A percentile compares a stretch with the other conserved stretches of the same genome.
phyloP scores from a whole-genome alignment of 1,140 invertebrate genomes.

The Sitobion miscanthi region DNA sequence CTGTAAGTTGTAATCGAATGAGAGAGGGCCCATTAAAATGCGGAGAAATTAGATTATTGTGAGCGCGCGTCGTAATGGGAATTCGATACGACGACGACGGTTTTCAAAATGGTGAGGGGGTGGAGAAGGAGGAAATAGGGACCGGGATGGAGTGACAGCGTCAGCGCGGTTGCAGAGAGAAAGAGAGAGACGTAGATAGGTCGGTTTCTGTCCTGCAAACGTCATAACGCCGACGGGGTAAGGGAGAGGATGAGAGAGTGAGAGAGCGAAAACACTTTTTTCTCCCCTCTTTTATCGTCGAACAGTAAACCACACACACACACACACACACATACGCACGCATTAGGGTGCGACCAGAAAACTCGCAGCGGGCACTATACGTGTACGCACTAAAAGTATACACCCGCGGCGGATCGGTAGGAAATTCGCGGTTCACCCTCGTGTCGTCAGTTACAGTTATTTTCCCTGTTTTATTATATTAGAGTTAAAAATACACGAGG shows the following conservation, averaged over 20 bases:
- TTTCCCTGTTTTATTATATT: not conserved
- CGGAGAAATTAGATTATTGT: slow-evolving; percentile 35
- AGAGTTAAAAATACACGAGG: not conserved
- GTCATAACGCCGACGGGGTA: not conserved
- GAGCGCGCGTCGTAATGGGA: slow-evolving; percentile 14
- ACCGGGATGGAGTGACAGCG: not conserved
- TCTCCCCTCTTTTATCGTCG: slow-evolving; percentile 17
- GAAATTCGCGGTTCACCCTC: slow-evolving; percentile 18
- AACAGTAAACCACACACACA: not conserved
- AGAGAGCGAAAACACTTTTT: not conserved
- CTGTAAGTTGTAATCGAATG: slow-evolving; percentile 29
- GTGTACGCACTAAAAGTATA: not conserved
- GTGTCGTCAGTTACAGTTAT: slow-evolving; percentile 24
- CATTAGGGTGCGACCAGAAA: not conserved
- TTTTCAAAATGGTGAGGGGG: not conserved
- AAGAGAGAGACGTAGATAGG: not conserved
- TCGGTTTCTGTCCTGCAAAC: slow-evolving; percentile 6
- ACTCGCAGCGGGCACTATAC: not conserved
- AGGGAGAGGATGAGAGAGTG: not conserved
- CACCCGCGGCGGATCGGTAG: not conserved
- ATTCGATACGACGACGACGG: slow-evolving; percentile 28
- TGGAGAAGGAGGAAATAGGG: not conserved
- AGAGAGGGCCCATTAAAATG: not conserved
- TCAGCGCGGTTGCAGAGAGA: not conserved
- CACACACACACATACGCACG: not conserved